Evolutionary conservation across 2,888 invertebrate genomes (phyloP), one percentile per base, ranked within the genome.

Genomic region (Zootermopsis nevadensis): DNA sequence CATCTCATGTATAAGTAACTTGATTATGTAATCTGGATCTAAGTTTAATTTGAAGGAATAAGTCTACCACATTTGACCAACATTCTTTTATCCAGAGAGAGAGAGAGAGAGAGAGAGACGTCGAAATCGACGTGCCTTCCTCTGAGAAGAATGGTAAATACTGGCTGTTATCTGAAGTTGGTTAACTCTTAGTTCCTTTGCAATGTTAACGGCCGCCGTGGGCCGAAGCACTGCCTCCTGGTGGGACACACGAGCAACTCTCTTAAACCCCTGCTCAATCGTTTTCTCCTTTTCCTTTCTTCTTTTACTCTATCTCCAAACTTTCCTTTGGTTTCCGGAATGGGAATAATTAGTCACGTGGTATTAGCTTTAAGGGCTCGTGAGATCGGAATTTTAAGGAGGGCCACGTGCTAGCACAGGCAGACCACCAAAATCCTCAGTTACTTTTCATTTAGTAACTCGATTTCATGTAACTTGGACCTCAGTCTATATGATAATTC

Each of bases 281-380:
- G 6, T 27, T 60, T 42, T 27, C 72, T 72, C 33, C 31, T 72
- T 48, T 76, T 76, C 42, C 76, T 10, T 42, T 76, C 30, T 30
- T 27, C 35, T 35, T 42, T 27, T 38, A 33, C 27, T 76, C 19
- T 27, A 6, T 69, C 33, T 38, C 31, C 30, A 55, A 77, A 77
- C 77, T 77, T 77, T 77, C 55, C 77, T 77, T 55, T 77, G 77
- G 77, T 77, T 55, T 77, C 55, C 12, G 77, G 77, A 77, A 77
- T 55, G 55, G 55, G 53, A 77, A 77, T 77, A 77, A 77, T 77
- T 77, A 77, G 77, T 77, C 77, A 77, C 77, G 77, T 55, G 77
- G 53, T 77, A 77, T 77, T 77, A 77, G 31, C 77, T 55, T 19
- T 3, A 53, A 24, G 77, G 6, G 55, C n/a, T n/a, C 31, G 77